phyloP scores from a whole-genome alignment of 2,113 vertebrate species.

The Lagenorhynchus albirostris region DNA sequence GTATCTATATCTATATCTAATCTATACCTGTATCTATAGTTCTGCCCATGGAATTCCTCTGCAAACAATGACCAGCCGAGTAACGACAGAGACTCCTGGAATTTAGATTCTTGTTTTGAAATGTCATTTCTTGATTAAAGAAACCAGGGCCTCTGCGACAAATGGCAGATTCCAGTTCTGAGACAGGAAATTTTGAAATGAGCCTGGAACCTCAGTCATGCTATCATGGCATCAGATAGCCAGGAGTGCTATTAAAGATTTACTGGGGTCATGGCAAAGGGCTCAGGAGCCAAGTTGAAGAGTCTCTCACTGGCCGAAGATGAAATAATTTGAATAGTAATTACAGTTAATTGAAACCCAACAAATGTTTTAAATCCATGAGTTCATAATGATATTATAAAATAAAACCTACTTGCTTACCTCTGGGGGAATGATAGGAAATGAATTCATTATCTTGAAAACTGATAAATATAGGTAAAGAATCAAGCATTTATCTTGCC shows the following conservation, averaged over 20 bases:
- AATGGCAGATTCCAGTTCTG: neutral
- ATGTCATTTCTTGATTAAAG: neutral
- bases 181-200: neutral
- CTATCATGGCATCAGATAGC: neutral
- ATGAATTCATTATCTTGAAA: conserved; percentile 11
- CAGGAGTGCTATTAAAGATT: neutral
- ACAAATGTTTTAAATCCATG: conserved; percentile 9
- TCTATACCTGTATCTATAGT: neutral
- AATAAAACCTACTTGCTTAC: neutral
- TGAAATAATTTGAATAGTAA: neutral
- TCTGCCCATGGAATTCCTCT: neutral
- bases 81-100: neutral
- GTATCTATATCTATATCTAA: neutral
- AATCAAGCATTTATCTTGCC: neutral
- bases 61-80: neutral
- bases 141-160: neutral
- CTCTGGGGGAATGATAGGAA: neutral
- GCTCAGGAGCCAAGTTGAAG: neutral
- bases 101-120: neutral
- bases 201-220: neutral
- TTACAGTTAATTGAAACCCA: neutral
- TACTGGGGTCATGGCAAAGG: neutral
- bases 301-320: conserved; percentile 1
- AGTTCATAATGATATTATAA: conserved; percentile 18
- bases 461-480: neutral